A percentile compares a stretch with the other conserved stretches of the same genome.
Evolutionary conservation across 2,888 invertebrate genomes (phyloP).

Genomic region (Cheilosia variabilis): DNA sequence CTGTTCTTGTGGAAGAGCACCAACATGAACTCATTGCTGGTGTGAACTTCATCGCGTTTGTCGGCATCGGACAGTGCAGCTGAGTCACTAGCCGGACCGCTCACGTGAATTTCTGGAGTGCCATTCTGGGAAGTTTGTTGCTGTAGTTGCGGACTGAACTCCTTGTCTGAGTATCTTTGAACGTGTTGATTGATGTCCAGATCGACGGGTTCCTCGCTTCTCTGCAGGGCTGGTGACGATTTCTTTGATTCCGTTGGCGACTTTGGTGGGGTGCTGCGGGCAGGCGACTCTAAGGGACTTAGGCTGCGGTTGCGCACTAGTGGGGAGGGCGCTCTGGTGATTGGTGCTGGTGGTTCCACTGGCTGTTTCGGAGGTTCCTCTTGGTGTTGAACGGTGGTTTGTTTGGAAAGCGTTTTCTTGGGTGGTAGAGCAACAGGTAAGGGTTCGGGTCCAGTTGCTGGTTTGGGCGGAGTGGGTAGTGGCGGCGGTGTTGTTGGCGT

Average conservation of each 20-base stretch:
- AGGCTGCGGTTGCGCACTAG: constrained; percentile 75
- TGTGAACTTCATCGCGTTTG: constrained; percentile 84
- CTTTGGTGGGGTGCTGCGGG: constrained; percentile 78
- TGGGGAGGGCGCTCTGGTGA: constrained; percentile 44
- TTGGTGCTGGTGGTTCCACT: background rate
- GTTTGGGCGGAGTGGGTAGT: background rate
- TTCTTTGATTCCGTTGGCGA: constrained; percentile 78
- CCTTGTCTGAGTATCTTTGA: constrained; percentile 78
- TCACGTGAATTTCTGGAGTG: constrained; percentile 81
- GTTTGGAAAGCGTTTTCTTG: constrained; percentile 4
- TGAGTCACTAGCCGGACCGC: constrained; percentile 78
- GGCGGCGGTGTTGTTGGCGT: constrained; percentile 34
- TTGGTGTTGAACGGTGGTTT: background rate
- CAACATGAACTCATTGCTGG: constrained; percentile 92
- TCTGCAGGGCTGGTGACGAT: constrained; percentile 79
- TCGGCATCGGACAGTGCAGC: constrained; percentile 77
- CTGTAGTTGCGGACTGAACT: constrained; percentile 77
- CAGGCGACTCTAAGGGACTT: constrained; percentile 24
- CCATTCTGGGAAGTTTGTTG: constrained; percentile 41
- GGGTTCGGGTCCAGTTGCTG: constrained; percentile 4
- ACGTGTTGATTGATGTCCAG: constrained; percentile 80
- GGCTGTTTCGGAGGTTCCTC: constrained; percentile 8
- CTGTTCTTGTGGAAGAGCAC: constrained; percentile 87
- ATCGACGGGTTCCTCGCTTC: constrained; percentile 81
- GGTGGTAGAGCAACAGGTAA: constrained; percentile 25